phyloP scores from a whole-genome alignment of 2,888 invertebrate species.

The Caenorhabditis doughertyi region DNA sequence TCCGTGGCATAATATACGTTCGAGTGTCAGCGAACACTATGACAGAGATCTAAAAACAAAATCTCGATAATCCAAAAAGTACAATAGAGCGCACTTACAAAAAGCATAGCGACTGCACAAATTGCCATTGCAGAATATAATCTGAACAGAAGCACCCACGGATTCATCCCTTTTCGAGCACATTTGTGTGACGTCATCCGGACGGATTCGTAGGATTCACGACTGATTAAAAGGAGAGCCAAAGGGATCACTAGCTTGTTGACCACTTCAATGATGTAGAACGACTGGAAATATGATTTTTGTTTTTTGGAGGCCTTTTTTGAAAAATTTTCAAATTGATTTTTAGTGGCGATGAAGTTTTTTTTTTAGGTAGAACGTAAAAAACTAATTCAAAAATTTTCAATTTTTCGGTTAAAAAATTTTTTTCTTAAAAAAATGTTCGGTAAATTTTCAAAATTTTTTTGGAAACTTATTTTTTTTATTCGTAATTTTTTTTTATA shows the following conservation, averaged over 20 bases:
- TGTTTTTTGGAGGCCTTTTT: too few relatives aligned
- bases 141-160: conserved; percentile 21
- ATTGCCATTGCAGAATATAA: conserved; percentile 27
- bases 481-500: too few relatives aligned
- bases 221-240: conserved; percentile 68
- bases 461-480: too few relatives aligned
- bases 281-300: conserved; percentile 53
- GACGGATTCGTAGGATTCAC: conserved; percentile 66
- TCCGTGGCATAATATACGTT: conserved; percentile 23
- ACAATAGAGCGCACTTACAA: conserved; percentile 25
- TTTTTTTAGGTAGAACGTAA: too few relatives aligned
- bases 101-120: conserved; percentile 22
- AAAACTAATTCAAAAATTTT: not conserved
- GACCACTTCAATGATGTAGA: conserved; percentile 68
- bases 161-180: conserved; percentile 4
- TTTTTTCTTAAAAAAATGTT: not conserved
- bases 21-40: conserved; percentile 42
- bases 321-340: not conserved
- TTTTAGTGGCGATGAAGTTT: too few relatives aligned
- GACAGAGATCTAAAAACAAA: conserved; percentile 11
- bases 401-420: not conserved
- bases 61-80: not conserved
- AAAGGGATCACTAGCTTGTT: conserved; percentile 73
- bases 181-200: conserved; percentile 49
- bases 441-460: too few relatives aligned